Percentiles rank a stretch among this genome's conserved stretches.
phyloP scores from a whole-genome alignment of 2,113 vertebrate species.

The Daubentonia madagascariensis region DNA sequence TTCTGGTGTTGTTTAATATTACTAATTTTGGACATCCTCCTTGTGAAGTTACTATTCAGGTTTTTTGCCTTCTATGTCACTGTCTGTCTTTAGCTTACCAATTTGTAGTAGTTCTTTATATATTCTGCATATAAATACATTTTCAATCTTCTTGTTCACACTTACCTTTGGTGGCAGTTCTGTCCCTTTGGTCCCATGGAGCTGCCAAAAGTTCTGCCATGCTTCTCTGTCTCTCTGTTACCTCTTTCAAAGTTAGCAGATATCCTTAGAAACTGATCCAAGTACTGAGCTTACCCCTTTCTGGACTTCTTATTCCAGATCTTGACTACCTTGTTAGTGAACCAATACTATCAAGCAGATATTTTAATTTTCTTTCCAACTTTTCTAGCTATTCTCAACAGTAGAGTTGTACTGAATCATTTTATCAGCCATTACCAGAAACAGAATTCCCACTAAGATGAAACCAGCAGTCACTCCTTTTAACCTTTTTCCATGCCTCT shows the following conservation, averaged over 20 bases:
- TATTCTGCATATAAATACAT: background rate
- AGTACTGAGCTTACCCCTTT: background rate
- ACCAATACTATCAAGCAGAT: background rate
- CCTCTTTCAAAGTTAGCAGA: background rate
- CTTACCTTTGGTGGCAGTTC: background rate
- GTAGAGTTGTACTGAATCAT: background rate
- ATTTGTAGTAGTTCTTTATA: background rate
- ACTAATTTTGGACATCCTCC: background rate
- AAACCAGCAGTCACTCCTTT: background rate
- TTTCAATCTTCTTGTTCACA: background rate
- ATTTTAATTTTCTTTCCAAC: background rate
- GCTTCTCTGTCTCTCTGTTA: background rate
- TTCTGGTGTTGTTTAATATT: background rate
- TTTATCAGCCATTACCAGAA: conserved; percentile 23
- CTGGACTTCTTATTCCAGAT: background rate
- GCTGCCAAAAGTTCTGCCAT: background rate
- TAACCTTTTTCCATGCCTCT: background rate
- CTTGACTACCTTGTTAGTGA: background rate
- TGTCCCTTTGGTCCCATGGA: background rate
- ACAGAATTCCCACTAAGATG: background rate
- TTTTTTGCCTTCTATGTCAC: background rate
- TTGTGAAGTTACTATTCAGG: background rate
- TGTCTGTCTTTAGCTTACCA: background rate
- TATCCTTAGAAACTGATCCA: background rate
- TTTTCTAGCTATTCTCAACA: background rate